Conservation (phyloP, 53 echinoderm and acorn worm species). For the Luidia sarsii region DNA sequence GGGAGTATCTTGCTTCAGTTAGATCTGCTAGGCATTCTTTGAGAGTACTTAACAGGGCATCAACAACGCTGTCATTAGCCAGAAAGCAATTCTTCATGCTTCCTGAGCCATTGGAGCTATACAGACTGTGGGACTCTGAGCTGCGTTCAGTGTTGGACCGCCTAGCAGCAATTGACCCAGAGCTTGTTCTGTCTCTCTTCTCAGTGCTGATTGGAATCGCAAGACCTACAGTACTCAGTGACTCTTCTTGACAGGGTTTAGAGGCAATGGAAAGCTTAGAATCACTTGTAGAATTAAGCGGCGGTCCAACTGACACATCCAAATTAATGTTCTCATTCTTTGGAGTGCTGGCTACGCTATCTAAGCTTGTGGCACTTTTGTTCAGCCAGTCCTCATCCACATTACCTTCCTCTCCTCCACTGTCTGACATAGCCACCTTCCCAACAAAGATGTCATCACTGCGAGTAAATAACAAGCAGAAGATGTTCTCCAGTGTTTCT, state of each 20-base stretch:
- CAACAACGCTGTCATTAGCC: slow-evolving; percentile 54
- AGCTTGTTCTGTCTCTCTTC: slow-evolving; percentile 44
- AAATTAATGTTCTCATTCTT: slow-evolving; percentile 13
- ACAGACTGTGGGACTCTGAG: slow-evolving; percentile 40
- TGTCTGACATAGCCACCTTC: slow-evolving; percentile 58
- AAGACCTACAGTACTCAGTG: slow-evolving; percentile 9
- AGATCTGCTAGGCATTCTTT: slow-evolving; percentile 80
- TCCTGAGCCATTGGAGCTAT: slow-evolving; percentile 24
- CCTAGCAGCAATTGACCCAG: slow-evolving; percentile 16
- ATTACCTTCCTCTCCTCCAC: slow-evolving; percentile 84
- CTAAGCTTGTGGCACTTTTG: slow-evolving; percentile 76
- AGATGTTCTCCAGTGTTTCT: slow-evolving; percentile 87
- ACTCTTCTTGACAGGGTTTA: slow-evolving; percentile 9
- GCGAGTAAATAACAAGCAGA: slow-evolving; percentile 85
- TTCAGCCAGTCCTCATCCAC: slow-evolving; percentile 83
- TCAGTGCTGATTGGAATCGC: background rate
- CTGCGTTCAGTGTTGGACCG: slow-evolving; percentile 38
- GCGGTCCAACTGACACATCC: background rate
- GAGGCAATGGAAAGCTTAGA: background rate
- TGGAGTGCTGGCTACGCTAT: slow-evolving; percentile 47
- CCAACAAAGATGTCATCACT: slow-evolving; percentile 56
- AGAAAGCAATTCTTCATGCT: slow-evolving; percentile 68
- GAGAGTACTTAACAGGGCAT: slow-evolving; percentile 67
- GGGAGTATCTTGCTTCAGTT: slow-evolving; percentile 52
- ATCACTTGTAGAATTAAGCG: slow-evolving; percentile 1